Base-by-base conservation (phyloP, 1,140 invertebrate species). In the Drosophila nannoptera region DNA sequence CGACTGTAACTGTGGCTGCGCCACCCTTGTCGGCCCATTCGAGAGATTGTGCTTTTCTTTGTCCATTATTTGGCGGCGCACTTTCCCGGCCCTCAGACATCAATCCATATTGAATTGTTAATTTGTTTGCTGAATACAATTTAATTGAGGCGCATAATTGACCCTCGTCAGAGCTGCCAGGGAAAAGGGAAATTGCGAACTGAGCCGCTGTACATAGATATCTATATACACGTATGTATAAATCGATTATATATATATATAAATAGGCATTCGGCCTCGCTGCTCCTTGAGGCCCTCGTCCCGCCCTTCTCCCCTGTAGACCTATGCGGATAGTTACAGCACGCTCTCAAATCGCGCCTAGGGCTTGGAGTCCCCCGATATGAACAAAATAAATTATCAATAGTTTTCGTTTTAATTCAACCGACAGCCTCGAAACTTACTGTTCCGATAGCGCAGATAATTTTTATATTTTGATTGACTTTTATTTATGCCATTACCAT, bases 401-500 rank as follows among this genome's bases (percentile, higher is more conserved):
- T 42, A 22, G 22, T 42, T 7, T 32, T 29, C 7, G 4, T 55
- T 43, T 16, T 9, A 38, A 36, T 53, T 53, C 12, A 8, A 5
- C 8, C 50, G 36, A 55, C 7, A 33, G 36, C 46, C 32, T 56
- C 40, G 67, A 58, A 43, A 11, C 62, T 63, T 35, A 43, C 22
- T 12, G 38, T 35, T 38, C 33, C 54, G 73, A 81, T 83, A 82
- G 74, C 61, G 52, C 16, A 29, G 65, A 78, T 64, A 73, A 83
- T 78, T 83, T 77, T 22, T 56, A 73, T 46, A 65, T 73, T 22
- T 83, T 36, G 72, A 78, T 75, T 83, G 53, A 69, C 53, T 56
- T 70, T 78, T 78, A 66, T 82, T 82, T 83, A 83, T 78, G 46
- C 64, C 60, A 75, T 78, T 83, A 78, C 72, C 68, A 78, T 75